Conservation (phyloP, 2,113 vertebrate species). For the Lepisosteus oculatus region DNA sequence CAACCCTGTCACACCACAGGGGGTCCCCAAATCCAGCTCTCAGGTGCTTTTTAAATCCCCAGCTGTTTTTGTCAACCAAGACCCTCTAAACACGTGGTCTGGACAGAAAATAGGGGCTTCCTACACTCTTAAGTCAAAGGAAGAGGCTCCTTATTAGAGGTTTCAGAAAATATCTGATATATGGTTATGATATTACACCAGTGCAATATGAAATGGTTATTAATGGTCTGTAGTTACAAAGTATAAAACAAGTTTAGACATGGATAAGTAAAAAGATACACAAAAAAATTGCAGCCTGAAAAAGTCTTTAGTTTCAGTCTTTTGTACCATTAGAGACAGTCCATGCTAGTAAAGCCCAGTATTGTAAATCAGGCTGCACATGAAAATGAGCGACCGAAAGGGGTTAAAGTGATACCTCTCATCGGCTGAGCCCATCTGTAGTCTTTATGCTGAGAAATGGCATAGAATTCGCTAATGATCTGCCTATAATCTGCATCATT, state of each 20-base stretch:
- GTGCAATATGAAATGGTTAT: not conserved
- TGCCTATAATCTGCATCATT: conserved; percentile 48
- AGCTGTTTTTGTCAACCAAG: conserved; percentile 13
- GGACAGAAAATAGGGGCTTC: not conserved
- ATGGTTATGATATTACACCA: not conserved
- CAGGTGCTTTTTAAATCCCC: not conserved
- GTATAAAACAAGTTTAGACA: conserved; percentile 7
- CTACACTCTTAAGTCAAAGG: not conserved
- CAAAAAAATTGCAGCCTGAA: conserved; percentile 1
- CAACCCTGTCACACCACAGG: not conserved
- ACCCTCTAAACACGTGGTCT: not conserved
- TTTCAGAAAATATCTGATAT: too few species aligned
- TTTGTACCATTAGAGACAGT: not conserved
- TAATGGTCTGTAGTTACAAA: not conserved
- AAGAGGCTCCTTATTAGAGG: not conserved
- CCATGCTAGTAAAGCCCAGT: not conserved
- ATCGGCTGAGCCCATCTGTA: conserved; percentile 25
- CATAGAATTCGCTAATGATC: conserved; percentile 35
- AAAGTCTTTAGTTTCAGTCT: too few species aligned
- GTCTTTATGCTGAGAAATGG: conserved; percentile 33
- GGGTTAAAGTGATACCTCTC: conserved; percentile 6
- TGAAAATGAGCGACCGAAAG: not conserved
- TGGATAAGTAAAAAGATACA: conserved; percentile 1
- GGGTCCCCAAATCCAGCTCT: conserved; percentile 1
- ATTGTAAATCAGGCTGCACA: not conserved